phyloP scores from a whole-genome alignment of 2,113 vertebrate genomes.

The Cavia porcellus region DNA sequence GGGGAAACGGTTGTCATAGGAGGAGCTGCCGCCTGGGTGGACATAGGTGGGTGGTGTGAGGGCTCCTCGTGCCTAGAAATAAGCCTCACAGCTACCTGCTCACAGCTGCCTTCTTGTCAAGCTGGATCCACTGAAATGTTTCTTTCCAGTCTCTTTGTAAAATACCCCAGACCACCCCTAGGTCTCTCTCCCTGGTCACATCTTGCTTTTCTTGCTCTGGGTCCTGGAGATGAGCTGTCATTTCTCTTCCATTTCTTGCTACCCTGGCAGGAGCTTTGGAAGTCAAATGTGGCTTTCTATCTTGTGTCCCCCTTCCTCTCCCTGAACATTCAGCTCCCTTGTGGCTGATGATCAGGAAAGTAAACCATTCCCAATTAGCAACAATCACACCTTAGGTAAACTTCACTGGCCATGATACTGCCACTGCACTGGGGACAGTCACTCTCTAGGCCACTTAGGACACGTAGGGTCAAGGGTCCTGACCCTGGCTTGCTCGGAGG shows the following conservation, averaged over 20 bases:
- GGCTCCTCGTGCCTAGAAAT: fast-evolving
- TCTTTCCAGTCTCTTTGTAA: not conserved
- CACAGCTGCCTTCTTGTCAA: not conserved
- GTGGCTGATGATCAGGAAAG: not conserved
- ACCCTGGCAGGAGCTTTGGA: slow-evolving; percentile 90
- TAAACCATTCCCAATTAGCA: not conserved
- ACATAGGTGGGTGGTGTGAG: not conserved
- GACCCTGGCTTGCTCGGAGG: not conserved
- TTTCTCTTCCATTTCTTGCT: not conserved
- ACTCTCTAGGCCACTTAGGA: not conserved
- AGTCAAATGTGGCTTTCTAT: not conserved
- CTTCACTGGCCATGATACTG: no score
- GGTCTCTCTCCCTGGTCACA: not conserved
- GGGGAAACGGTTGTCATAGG: slow-evolving; percentile 87
- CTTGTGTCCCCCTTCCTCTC: not conserved
- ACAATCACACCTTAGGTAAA: no score
- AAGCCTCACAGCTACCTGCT: not conserved
- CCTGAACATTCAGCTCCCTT: not conserved
- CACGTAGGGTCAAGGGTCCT: not conserved
- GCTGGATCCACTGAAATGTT: not conserved
- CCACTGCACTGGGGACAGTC: not conserved
- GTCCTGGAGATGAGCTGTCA: not conserved
- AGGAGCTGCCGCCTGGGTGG: slow-evolving; percentile 87
- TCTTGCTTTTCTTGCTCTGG: not conserved
- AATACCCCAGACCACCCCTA: no score